Base-by-base conservation (phyloP, 2,888 invertebrate species). In the Iphiclides podalirius region DNA sequence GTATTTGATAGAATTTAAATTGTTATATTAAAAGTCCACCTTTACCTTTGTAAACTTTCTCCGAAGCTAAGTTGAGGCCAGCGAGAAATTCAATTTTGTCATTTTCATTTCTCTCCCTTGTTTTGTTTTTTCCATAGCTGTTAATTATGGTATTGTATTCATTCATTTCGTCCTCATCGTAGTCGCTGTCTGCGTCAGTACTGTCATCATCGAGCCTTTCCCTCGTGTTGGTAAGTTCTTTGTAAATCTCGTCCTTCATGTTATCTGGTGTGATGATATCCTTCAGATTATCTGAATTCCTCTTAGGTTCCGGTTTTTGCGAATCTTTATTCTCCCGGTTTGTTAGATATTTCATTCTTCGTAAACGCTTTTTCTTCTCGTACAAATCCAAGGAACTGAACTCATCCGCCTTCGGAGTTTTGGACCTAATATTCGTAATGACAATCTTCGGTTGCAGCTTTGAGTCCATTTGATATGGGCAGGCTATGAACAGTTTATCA, bases 31-130 rank as follows among this genome's bases (percentile, higher is more conserved):
- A n/a, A n/a, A n/a, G n/a, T n/a, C n/a, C n/a, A n/a, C n/a, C n/a
- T n/a, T 39, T 81, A 93, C 94, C 92, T 80, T 91, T 92, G 61
- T 80, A 91, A 54, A 72, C 80, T 41, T 82, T 79, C 47, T 88
- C 85, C n/a, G 93, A 92, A 4, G 92, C 92, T 51, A 94, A 75
- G 41, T 89, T 91, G 55, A 94, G 91, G 58, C 90, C 82, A 16
- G 91, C 87, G 44, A 94, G 80, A 69, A 94, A 94, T 11, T 90
- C 79, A 11, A 90, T 69, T 68, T 94, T 79, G 90, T 88, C 12
- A 58, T 51, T 37, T 43, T 38, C 49, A 28, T 14, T 16, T 1
- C 13, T 42, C 0, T 90, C 50, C 82, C 86, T 48, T 82, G 57
- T 52, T 36, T 31, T 31, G n/a, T n/a, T 31, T 12, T 50, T 40